Evolutionary conservation across 1,140 invertebrate genomes (phyloP), one percentile per base, ranked within the genome.

Genomic region (Microplitis mediator): DNA sequence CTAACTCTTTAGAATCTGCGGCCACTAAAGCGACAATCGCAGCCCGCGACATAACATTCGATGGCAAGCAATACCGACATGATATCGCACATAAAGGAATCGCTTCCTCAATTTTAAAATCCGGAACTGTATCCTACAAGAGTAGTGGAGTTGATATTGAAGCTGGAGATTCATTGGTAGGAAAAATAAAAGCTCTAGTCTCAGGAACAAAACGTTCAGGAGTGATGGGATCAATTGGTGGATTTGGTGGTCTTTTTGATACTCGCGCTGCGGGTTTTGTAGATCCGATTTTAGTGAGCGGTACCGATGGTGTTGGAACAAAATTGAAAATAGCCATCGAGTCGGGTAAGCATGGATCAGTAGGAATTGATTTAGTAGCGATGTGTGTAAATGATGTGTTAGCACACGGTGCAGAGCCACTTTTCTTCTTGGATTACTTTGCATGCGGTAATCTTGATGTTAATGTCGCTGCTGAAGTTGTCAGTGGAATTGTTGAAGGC

Each of bases 321-420:
- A 99, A 99, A 89, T 87, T 95, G 56, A 97, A 94, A 90, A 95
- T 94, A 86, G 97, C 97, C 0, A 90, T 97, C 80, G 89, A 90
- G 68, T 90, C 91, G 69, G 90, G 92, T 23, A 91, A 93, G 60
- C 96, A 97, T 82, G 89, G 93, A 75, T 94, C 93, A 0, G 91
- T 99, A 69, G 98, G 98, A 1, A 94, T 97, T 78, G 98, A 99
- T 88, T 89, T 99, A 45, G 97, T 99, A 8, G 98, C 97, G 9
- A 98, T 98, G 95, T 98, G 96, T 82, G 97, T 97, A 2, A 99
- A 99, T 88, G 97, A 99, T 85, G 92, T 99, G 61, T 86, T 99
- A 23, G 96, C 95, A 52, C 93, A 97, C 76, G 97, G 97, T 23
- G 98, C 97, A 0, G 95, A 97, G 80, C 97, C 97, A 0, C 88